phyloP scores from a whole-genome alignment of 2,113 vertebrate species.

The Gorilla gorilla region DNA sequence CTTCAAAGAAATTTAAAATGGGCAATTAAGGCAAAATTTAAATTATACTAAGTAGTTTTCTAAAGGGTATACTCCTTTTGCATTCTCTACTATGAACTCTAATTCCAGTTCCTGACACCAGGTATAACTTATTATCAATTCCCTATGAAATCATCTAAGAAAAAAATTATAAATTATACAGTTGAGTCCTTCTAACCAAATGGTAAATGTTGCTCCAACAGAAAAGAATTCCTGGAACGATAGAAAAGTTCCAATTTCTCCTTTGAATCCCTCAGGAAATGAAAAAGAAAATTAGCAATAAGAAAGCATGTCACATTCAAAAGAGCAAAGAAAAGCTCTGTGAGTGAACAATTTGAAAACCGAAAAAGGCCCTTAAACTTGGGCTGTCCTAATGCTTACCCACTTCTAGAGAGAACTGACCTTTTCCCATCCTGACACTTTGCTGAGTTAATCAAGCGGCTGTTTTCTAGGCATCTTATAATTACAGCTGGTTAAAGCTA shows the following conservation, averaged over 20 bases:
- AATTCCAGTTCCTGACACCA: conserved; percentile 27
- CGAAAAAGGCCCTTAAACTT: not conserved
- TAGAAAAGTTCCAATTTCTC: not conserved
- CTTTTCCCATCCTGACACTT: conserved; percentile 40
- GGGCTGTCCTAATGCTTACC: conserved; percentile 8
- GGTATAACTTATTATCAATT: not conserved
- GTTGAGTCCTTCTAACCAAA: conserved; percentile 24
- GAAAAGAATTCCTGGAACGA: conserved; percentile 39
- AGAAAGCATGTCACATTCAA: conserved; percentile 23
- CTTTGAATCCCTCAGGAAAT: conserved; percentile 38
- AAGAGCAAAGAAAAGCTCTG: not conserved
- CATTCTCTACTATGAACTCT: not conserved
- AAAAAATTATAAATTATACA: not conserved
- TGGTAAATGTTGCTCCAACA: not conserved
- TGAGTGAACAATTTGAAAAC: not conserved
- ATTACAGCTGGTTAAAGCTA: not conserved
- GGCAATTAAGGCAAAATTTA: conserved; percentile 51
- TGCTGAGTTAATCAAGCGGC: conserved; percentile 61
- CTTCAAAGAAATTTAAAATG: conserved; percentile 50
- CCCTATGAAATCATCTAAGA: conserved; percentile 26
- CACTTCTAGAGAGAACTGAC: conserved; percentile 16
- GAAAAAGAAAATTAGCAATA: conserved; percentile 22
- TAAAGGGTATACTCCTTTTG: not conserved
- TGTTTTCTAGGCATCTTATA: conserved; percentile 42
- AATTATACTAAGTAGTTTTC: conserved; percentile 47